Base-by-base conservation (phyloP, 2,797 vertebrate genomes). In the Odontamblyopus rebecca region DNA sequence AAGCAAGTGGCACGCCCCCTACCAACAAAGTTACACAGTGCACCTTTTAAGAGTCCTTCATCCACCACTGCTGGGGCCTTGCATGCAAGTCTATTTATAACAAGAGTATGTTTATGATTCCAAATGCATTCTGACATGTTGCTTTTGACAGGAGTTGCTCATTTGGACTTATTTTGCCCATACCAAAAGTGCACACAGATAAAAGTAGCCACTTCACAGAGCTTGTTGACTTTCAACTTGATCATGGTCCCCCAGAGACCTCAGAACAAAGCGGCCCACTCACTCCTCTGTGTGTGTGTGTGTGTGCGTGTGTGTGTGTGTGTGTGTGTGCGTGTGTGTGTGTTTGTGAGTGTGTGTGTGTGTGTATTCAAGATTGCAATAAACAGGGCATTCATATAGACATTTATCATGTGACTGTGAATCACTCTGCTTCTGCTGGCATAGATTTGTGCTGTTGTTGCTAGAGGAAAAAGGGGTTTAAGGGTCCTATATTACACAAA, bases 151-250 rank as follows among this genome's bases (percentile, higher is more conserved):
- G 23, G 80, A 72, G 65, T 80, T 79, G 68, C 75, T 84, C 65
- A 81, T 69, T 81, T 75, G 73, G 80, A 76, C 71, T 85, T 48
- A 76, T 84, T 81, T 78, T 82, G 53, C 74, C 75, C 80, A 84
- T 75, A 80, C 82, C 85, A 74, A 86, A 81, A 81, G 79, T 82
- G 87, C 81, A 88, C 87, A 89, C 91, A 88, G 90, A 92, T 91
- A 69, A 92, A 92, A 92, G 91, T 60, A 77, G 86, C 90, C 92
- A 91, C 91, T 92, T 92, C 92, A 92, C 80, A 93, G 88, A 82
- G 85, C 85, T 77, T 77, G 86, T 87, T 87, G 89, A 86, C 89
- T 92, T 92, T 92, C 85, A 93, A 89, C 87, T 92, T 80, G 84
- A 83, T 66, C 86, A 85, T 78, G 80, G 53, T 76, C 83, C 89